Percentiles rank a stretch among this genome's conserved stretches.
phyloP scores from a whole-genome alignment of 2,888 invertebrate species.

The Helicoverpa assulta region DNA sequence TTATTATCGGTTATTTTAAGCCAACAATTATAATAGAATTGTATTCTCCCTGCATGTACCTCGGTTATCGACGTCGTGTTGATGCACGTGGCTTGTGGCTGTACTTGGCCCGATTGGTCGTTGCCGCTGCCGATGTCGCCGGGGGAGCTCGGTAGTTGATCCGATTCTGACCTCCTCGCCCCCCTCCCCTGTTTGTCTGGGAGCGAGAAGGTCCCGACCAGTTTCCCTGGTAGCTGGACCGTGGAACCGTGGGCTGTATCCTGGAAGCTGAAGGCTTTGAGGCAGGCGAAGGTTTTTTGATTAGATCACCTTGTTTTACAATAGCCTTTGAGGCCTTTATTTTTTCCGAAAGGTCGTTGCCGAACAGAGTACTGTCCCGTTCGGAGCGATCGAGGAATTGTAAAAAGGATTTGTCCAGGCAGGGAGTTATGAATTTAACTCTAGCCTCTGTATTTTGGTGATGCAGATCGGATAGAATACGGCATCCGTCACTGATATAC shows the following conservation, averaged over 20 bases:
- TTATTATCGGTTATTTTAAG: not conserved
- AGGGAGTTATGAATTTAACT: not conserved
- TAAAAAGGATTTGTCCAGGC: not conserved
- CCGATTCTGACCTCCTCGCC: conserved; percentile 6
- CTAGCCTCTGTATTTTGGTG: conserved; percentile 3
- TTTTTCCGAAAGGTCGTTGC: not conserved
- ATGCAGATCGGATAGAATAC: conserved; percentile 4
- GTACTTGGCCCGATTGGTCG: conserved; percentile 1
- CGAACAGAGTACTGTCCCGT: not conserved
- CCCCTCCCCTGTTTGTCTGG: conserved; percentile 3
- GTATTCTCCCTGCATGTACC: conserved; percentile 12
- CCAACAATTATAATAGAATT: conserved; percentile 3
- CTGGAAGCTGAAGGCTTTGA: not conserved
- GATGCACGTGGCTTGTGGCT: conserved; percentile 7
- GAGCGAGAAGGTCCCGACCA: conserved; percentile 14
- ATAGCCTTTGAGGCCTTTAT: conserved; percentile 1
- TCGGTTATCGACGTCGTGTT: not conserved
- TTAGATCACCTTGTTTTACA: conserved; percentile 9
- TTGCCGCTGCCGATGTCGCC: too few relatives aligned
- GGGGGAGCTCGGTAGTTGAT: conserved; percentile 10
- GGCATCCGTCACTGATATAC: not conserved
- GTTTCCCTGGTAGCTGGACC: conserved; percentile 10
- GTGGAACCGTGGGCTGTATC: not conserved
- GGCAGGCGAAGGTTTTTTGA: not conserved
- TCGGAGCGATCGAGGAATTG: not conserved